Evolutionary conservation across 2,888 invertebrate genomes (phyloP), one percentile per base, ranked within the genome.

Genomic region (Dicyrtoma fusca): DNA sequence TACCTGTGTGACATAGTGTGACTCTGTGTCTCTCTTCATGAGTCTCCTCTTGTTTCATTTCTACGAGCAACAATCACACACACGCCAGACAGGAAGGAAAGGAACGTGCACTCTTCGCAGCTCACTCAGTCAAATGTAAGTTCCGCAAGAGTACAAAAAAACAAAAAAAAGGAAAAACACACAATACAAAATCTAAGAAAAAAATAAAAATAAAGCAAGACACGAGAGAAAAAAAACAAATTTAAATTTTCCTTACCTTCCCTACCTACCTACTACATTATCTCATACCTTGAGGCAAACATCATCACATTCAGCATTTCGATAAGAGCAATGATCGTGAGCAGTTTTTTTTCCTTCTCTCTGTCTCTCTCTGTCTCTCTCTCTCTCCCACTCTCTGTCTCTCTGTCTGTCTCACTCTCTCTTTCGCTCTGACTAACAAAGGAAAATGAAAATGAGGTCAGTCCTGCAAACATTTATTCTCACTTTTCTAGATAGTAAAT

Each of bases 371-470:
- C 26, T 51, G 8, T 34, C 3, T 34, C 34, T 34, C 34, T 34
- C 34, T 8, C 34, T 62, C 25, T 49, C 26, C 26, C 42, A 49
- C 51, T 68, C 26, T 73, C 51, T 63, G 63, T 72, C 65, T 44
- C 53, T 62, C 51, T 72, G 25, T 69, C n/a, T 21, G n/a, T 70
- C 25, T 62, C 53, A 51, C 23, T 64, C 44, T 42, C 42, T 53
- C 66, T 68, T 53, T 19, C 49, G 21, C 51, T 47, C 17, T 57
- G 47, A 63, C 55, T 63, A 69, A 69, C 61, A 69, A 69, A 47
- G 61, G 63, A 69, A 59, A 55, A 25, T n/a, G 53, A 68, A 69
- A 69, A 59, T 69, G 69, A 59, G 55, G 57, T 55, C 69, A 57
- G 57, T 47, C 55, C 57, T 69, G 69, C 55, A 51, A 55, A 55